Conservation (phyloP, 2,797 vertebrate genomes). For the Rhabdophis nuchalis region DNA sequence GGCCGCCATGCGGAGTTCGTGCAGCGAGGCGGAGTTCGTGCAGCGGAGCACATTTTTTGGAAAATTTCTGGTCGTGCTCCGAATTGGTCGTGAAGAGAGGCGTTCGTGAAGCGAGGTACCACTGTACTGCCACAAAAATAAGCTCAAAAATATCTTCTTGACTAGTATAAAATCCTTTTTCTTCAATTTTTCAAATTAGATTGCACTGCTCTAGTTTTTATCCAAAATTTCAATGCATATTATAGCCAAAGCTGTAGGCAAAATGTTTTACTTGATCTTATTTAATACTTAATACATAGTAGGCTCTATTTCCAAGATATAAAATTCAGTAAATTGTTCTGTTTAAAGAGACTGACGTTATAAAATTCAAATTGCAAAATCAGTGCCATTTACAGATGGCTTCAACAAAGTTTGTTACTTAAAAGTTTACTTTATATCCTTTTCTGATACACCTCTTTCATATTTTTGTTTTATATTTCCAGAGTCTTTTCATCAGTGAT, state of each 20-base stretch:
- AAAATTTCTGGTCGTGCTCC: no score
- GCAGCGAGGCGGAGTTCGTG: no score
- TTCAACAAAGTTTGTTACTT: background rate
- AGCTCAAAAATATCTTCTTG: background rate
- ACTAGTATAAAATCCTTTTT: background rate
- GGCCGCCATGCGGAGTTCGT: no score
- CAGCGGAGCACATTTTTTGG: no score
- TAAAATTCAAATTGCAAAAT: background rate
- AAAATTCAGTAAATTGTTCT: background rate
- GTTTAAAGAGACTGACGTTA: background rate
- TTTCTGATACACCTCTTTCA: background rate
- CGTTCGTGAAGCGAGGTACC: no score
- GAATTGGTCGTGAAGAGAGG: no score
- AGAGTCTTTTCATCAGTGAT: slow-evolving; percentile 71
- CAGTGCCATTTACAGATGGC: background rate
- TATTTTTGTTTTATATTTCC: slow-evolving; percentile 11
- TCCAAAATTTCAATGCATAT: background rate
- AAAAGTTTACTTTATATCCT: background rate
- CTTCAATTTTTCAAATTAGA: background rate
- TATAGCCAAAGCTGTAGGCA: background rate
- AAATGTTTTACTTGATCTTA: background rate
- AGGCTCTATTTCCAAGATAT: background rate
- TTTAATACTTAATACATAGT: background rate
- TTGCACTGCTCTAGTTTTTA: background rate
- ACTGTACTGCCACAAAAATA: background rate